Percentiles rank a stretch among this genome's conserved stretches.
These are phyloP conservation scores for Heterodera schachtii DNA, from an alignment of 1,140 invertebrate genomes.

Conservation along the genomic window DNA sequence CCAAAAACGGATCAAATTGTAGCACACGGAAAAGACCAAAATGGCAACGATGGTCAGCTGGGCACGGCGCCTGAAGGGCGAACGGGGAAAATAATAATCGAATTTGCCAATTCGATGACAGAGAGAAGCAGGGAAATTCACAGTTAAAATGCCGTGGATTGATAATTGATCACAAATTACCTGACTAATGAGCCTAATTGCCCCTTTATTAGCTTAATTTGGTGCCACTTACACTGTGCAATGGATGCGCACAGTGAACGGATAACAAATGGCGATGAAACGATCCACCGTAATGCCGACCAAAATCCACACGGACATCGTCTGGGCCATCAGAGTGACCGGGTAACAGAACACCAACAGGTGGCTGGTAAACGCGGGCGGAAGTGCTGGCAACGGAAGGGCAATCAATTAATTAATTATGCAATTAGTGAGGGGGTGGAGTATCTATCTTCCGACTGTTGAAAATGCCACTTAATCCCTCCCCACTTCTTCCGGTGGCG, in stretches of 20 bases:
- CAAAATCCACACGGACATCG: constrained; percentile 68
- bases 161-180: background rate
- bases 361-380: constrained; percentile 44
- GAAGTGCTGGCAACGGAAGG: constrained; percentile 33
- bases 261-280: constrained; percentile 74
- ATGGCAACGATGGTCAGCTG: constrained; percentile 54
- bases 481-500: too few relatives aligned
- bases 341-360: constrained; percentile 61
- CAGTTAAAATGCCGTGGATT: background rate
- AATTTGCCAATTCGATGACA: background rate
- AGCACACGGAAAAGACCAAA: constrained; percentile 57
- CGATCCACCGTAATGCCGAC: constrained; percentile 92
- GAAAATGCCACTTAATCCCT: too few relatives aligned
- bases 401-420: background rate
- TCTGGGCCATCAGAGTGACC: constrained; percentile 59
- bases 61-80: constrained; percentile 49
- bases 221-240: constrained; percentile 52
- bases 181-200: too few relatives aligned
- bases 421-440: background rate
- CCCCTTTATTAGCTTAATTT: background rate
- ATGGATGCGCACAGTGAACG: constrained; percentile 57
- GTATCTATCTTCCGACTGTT: background rate
- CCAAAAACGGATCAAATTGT: constrained; percentile 64
- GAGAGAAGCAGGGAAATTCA: too few relatives aligned
- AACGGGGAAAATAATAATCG: background rate